Base-by-base conservation (phyloP, 2,888 invertebrate species). In the Choristoneura rosaceana region DNA sequence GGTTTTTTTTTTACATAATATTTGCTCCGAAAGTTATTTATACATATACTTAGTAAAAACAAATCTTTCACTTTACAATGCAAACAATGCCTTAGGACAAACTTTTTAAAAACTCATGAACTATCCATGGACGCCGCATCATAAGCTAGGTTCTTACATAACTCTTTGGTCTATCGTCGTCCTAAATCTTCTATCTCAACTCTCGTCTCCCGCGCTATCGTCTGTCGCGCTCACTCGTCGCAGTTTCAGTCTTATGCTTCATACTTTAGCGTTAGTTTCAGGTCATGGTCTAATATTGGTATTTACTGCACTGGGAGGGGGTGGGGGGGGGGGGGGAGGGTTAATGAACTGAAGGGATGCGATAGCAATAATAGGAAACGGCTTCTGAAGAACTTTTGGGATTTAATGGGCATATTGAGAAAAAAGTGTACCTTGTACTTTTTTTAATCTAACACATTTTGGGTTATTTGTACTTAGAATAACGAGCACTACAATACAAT, bases 261-360 rank as follows among this genome's bases (percentile, higher is more conserved):
- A 38, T 43, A 8, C 17, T 69, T n/a, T 60, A 73, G 34, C 45
- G 59, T 64, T 12, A 47, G 58, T 66, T 71, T 62, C 55, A 50
- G 64, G 45, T 71, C 45, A 45, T 55, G 59, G 43, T 50, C 41
- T 50, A 8, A 45, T 58, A 52, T 45, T 60, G 10, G 58, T 69
- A 50, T 73, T 73, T 59, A 52, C 63, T 71, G 65, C 65, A 71
- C 5, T 66, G 73, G 73, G 76, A 73, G 74, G 76, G 76, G 74
- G 76, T 76, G 78, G 79, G 73, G 77, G 83, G 77, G 76, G 74
- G 76, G 76, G 78, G 79, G 73, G 77, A 83, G 77, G 90, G 89
- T 88, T 90, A 91, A 92, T 91, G 91, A 92, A 91, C 87, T 85
- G 79, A 82, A 79, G 87, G 85, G 90, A 87, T 81, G 84, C 81